Percentiles rank a stretch among this genome's conserved stretches.
Evolutionary conservation across 2,113 vertebrate species (phyloP).

Genomic region (Macroglossus sobrinus): DNA sequence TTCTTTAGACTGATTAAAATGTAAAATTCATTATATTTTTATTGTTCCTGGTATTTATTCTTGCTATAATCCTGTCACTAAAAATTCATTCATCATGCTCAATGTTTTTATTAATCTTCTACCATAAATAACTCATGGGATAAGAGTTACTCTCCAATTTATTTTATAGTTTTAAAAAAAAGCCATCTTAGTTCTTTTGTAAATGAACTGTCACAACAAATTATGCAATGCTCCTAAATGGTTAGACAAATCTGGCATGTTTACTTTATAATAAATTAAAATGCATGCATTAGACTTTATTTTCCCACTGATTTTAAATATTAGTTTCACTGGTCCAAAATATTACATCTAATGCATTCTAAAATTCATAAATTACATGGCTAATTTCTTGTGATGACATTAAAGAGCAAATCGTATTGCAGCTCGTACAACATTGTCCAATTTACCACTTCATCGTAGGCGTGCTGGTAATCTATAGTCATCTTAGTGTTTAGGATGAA

Average conservation of each 20-base stretch:
- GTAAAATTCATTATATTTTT: conserved; percentile 47
- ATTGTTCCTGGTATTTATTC: not conserved
- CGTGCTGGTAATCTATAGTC: not conserved
- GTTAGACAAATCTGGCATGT: conserved; percentile 33
- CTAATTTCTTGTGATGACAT: conserved; percentile 48
- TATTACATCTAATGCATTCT: conserved; percentile 44
- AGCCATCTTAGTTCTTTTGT: not conserved
- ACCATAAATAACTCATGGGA: conserved; percentile 50
- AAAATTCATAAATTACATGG: conserved; percentile 65
- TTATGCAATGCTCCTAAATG: not conserved
- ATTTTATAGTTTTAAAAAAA: conserved; percentile 53
- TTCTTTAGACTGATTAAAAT: conserved; percentile 36
- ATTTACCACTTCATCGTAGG: not conserved
- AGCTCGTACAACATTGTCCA: conserved; percentile 29
- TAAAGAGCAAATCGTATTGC: conserved; percentile 41
- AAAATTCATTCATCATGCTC: conserved; percentile 15
- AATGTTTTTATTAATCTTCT: conserved; percentile 68
- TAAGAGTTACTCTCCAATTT: conserved; percentile 17
- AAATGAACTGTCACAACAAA: conserved; percentile 65
- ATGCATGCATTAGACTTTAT: conserved; percentile 28
- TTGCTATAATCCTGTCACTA: not conserved
- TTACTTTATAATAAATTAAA: conserved; percentile 57
- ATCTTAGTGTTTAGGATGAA: conserved; percentile 36
- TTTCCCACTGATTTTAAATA: conserved; percentile 42
- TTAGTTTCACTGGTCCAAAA: conserved; percentile 44